A percentile compares a stretch with the other conserved stretches of the same genome.
Evolutionary conservation across 2,888 invertebrate genomes (phyloP).

Genomic region (Cylindroiulus punctatus): DNA sequence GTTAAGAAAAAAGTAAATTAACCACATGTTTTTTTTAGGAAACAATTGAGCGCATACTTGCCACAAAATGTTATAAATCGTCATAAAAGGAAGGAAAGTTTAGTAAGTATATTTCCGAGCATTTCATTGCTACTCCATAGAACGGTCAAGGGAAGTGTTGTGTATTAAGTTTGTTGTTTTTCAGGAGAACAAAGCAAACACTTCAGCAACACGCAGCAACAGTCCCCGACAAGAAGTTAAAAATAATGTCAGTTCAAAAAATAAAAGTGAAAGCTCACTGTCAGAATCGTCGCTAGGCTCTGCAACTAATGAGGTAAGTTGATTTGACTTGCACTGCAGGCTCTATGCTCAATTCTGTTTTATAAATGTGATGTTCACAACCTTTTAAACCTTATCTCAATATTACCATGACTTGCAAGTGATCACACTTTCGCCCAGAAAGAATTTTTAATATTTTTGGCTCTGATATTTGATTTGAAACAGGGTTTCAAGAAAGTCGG

Average conservation of each 20-base stretch:
- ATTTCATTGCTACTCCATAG: not conserved
- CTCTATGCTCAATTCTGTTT: too few relatives aligned
- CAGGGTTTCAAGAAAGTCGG: too few relatives aligned
- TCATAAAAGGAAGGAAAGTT: slow-evolving; percentile 59
- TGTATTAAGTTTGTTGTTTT: not conserved
- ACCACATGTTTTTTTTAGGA: slow-evolving; percentile 60
- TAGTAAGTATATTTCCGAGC: slow-evolving; percentile 17
- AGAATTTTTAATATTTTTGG: too few relatives aligned
- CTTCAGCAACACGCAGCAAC: not conserved
- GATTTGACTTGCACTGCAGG: too few relatives aligned
- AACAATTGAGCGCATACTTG: slow-evolving; percentile 63
- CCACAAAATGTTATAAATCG: slow-evolving; percentile 62
- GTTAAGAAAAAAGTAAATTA: not conserved
- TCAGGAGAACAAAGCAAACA: not conserved
- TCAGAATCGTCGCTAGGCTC: not conserved
- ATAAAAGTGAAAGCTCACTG: not conserved
- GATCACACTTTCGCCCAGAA: too few relatives aligned
- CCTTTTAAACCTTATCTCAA: too few relatives aligned
- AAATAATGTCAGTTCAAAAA: slow-evolving; percentile 36
- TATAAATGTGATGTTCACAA: too few relatives aligned
- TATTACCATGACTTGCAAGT: too few relatives aligned
- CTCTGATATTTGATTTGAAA: too few relatives aligned
- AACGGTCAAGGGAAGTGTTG: not conserved
- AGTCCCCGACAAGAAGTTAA: slow-evolving; percentile 43
- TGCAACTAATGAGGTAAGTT: not conserved